Evolutionary conservation across 2,113 vertebrate species (phyloP), one percentile per base, ranked within the genome.

Genomic region (Sclerurus mexicanus): DNA sequence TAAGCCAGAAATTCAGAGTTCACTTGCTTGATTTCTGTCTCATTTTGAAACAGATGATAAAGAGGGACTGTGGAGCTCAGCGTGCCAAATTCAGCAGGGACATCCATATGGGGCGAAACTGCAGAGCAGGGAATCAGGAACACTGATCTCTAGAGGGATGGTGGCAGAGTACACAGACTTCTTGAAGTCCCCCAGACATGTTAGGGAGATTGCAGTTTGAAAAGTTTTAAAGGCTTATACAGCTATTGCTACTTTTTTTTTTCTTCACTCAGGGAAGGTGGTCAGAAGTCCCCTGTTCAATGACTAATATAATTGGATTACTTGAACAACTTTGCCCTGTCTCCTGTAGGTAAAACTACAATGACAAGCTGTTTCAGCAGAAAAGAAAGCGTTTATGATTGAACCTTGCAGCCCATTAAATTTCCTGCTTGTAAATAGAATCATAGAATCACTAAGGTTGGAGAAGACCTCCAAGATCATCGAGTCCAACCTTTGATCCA

Each of bases 401-500:
- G 27, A 97, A 97, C 94, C 97, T 97, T 97, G 92, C 87, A 97
- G 97, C 91, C 96, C 95, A 96, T 97, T 98, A 97, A 77, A 97
- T 97, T 97, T 98, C 98, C 96, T 94, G 84, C 83, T 93, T 95
- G 55, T 85, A 91, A 98, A 98, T 10, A 76, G 47, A 83, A 40
- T 27, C 21, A 89, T 0, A 30, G 53, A 12, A 53, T 75, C 39
- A 40, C 6, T 22, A 39, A 40, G 40, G 55, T 7, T 62, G 47
- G 40, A 55, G 69, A 68, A 83, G n/a, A 10, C 21, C 63, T 64
- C 28, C 62, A 42, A 64, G 62, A 64, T 22, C 62, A 64, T 64
- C 7, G 8, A 31, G 19, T 31, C 39, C 28, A 64, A 64, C 39
- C 12, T 42, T 31, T 42, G 39, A 31, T 28, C 39, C 28, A 42